Conservation (phyloP, 2,797 vertebrate genomes). For the Eutrigla gurnardus region DNA sequence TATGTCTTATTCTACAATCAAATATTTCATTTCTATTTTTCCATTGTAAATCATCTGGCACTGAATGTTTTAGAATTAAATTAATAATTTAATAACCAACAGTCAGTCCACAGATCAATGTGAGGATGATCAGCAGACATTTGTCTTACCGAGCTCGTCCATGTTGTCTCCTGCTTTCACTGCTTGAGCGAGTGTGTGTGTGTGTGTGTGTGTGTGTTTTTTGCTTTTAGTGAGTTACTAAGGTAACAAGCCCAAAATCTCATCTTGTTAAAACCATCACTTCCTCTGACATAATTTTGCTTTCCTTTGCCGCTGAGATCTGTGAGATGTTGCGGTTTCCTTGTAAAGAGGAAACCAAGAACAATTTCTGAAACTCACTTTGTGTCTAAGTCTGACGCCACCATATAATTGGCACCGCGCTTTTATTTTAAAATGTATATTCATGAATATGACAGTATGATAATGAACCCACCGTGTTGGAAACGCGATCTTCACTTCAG, state of each 20-base stretch:
- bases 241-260: conserved; percentile 30
- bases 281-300: conserved; percentile 58
- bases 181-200: not conserved
- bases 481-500: not conserved
- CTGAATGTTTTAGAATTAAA: not conserved
- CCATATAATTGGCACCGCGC: not conserved
- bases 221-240: conserved; percentile 39
- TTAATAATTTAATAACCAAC: not conserved
- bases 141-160: conserved; percentile 82
- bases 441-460: not conserved
- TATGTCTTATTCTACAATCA: not conserved
- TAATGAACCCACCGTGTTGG: not conserved
- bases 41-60: not conserved
- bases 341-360: conserved; percentile 27
- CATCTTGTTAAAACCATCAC: conserved; percentile 42
- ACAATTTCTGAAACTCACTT: not conserved
- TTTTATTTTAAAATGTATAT: not conserved
- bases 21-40: not conserved
- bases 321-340: conserved; percentile 3
- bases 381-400: not conserved
- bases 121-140: not conserved
- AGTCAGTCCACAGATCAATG: not conserved
- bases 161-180: conserved; percentile 56
- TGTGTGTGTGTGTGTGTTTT: not conserved
- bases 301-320: conserved; percentile 3